Evolutionary conservation across 1,140 invertebrate species (phyloP).

Genomic region (Zaprionus tsacasi): DNA sequence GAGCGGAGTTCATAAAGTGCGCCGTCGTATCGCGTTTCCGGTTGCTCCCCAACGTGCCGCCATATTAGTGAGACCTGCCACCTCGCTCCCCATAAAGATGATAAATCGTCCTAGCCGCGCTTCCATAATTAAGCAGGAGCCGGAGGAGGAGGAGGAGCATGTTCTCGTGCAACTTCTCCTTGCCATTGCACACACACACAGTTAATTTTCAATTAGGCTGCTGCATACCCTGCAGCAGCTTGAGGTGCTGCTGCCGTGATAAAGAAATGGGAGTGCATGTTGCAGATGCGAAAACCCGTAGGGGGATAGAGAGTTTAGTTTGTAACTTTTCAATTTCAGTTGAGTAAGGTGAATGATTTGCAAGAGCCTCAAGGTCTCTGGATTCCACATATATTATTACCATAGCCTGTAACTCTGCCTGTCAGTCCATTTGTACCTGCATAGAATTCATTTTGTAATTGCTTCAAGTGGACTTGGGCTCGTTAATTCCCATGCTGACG

Average conservation of each 20-base stretch:
- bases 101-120: slow-evolving; percentile 25
- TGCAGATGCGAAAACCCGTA: neutral
- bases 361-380: neutral
- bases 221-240: neutral
- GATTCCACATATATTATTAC: neutral
- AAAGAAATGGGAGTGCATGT: neutral
- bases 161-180: neutral
- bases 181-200: neutral
- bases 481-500: slow-evolving; percentile 64
- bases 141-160: neutral
- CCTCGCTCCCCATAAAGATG: slow-evolving; percentile 37
- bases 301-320: neutral
- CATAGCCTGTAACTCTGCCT: neutral
- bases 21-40: slow-evolving; percentile 28
- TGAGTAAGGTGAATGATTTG: neutral
- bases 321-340: too few relatives aligned
- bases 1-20: slow-evolving; percentile 31
- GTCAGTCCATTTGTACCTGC: neutral
- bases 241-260: neutral
- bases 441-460: neutral
- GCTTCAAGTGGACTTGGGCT: slow-evolving; percentile 31
- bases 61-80: slow-evolving; percentile 24
- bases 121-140: slow-evolving; percentile 41
- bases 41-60: slow-evolving; percentile 10
- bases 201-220: slow-evolving; percentile 41